These are phyloP conservation scores for Vireo griseus DNA, from an alignment of 2,797 vertebrate species.

Conservation along the genomic window DNA sequence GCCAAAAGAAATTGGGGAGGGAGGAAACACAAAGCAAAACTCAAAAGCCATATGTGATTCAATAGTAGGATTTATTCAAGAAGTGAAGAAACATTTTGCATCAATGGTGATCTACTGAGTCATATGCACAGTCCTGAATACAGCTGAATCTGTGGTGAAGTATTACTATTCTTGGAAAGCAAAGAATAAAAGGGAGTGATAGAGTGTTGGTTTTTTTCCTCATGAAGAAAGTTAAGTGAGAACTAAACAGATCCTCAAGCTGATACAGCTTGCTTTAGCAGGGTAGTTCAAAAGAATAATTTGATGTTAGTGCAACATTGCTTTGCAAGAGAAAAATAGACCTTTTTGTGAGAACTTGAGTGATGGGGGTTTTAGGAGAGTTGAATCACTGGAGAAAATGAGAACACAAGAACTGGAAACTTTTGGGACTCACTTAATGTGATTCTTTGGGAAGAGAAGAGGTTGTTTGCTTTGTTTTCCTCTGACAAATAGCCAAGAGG, in stretches of 20 bases:
- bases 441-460: background rate
- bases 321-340: background rate
- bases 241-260: background rate
- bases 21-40: background rate
- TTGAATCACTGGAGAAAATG: background rate
- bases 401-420: background rate
- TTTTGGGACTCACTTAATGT: background rate
- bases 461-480: background rate
- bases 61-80: background rate
- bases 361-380: background rate
- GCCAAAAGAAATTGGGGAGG: background rate
- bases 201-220: background rate
- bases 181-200: background rate
- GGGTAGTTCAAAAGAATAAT: constrained; percentile 52
- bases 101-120: background rate
- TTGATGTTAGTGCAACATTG: background rate
- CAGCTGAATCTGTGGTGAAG: background rate
- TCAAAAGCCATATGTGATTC: background rate
- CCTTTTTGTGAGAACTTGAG: background rate
- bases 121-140: background rate
- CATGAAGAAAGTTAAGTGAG: background rate
- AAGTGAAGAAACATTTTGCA: background rate
- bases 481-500: background rate
- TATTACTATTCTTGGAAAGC: background rate
- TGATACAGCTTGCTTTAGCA: background rate